phyloP scores from a whole-genome alignment of 2,113 vertebrate genomes.

The Willisornis vidua region DNA sequence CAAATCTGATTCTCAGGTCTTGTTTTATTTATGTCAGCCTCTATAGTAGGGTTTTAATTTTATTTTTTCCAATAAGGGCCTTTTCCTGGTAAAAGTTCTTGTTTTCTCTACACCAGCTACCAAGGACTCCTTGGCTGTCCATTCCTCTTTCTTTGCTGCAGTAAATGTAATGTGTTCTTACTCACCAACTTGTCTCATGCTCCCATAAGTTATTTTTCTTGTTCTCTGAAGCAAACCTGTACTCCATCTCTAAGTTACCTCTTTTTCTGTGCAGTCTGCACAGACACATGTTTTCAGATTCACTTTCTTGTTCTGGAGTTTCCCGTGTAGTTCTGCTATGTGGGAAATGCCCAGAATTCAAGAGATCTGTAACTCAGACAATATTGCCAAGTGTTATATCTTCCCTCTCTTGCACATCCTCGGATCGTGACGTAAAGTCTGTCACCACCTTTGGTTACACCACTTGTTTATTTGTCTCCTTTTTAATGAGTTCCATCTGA shows the following conservation, averaged over 20 bases:
- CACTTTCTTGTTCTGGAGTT: neutral
- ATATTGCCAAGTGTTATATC: neutral
- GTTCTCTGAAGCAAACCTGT: neutral
- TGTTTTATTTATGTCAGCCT: neutral
- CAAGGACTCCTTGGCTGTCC: neutral
- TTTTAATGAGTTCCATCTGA: neutral
- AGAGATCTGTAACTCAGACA: neutral
- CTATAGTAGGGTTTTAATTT: neutral
- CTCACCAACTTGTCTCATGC: neutral
- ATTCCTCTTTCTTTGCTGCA: neutral
- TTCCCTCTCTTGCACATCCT: neutral
- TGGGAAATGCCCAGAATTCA: neutral
- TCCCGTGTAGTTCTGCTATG: neutral
- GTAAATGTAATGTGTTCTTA: neutral
- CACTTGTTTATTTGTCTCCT: neutral
- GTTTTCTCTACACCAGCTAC: neutral
- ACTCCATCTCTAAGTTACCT: neutral
- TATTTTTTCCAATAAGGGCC: neutral
- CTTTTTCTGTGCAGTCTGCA: neutral
- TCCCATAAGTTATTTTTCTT: neutral
- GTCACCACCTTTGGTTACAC: neutral
- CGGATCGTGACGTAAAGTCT: neutral
- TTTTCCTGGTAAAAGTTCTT: neutral
- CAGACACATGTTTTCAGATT: neutral
- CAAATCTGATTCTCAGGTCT: neutral